Conservation (phyloP, 2,113 vertebrate genomes). For the Macquaria australasica region DNA sequence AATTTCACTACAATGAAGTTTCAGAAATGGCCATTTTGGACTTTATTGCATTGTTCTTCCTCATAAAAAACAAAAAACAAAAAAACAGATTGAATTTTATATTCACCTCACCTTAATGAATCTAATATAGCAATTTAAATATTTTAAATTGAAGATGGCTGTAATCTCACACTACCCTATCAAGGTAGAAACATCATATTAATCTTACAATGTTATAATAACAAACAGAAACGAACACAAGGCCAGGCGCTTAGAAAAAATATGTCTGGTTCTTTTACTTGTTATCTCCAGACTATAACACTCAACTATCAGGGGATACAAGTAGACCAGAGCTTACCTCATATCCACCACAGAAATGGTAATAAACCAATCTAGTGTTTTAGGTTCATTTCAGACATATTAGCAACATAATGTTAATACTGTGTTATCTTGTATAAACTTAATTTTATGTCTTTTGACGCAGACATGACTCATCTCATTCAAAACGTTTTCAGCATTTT, state of each 20-base stretch:
- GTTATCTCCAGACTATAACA: not conserved
- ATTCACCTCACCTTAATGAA: not conserved
- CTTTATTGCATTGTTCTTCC: conserved; percentile 1
- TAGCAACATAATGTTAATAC: not conserved
- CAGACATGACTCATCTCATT: conserved; percentile 12
- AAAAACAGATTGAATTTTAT: not conserved
- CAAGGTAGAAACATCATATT: conserved; percentile 7
- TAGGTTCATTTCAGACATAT: not conserved
- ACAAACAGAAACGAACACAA: not conserved
- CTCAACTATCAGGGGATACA: not conserved
- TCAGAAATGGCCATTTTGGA: not conserved
- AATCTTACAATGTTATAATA: not conserved
- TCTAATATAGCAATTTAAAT: not conserved
- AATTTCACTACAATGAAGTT: not conserved
- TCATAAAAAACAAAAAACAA: too few species aligned
- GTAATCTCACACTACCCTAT: not conserved
- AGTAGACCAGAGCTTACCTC: not conserved
- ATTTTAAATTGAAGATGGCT: not conserved
- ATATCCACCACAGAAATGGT: not conserved
- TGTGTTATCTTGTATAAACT: not conserved
- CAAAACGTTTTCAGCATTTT: conserved; percentile 13
- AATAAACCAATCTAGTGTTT: conserved; percentile 1
- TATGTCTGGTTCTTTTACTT: not conserved
- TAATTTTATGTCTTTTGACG: not conserved
- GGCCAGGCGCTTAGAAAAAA: not conserved